Conservation (phyloP, 2,888 invertebrate species). For the Mythimna vitellina region DNA sequence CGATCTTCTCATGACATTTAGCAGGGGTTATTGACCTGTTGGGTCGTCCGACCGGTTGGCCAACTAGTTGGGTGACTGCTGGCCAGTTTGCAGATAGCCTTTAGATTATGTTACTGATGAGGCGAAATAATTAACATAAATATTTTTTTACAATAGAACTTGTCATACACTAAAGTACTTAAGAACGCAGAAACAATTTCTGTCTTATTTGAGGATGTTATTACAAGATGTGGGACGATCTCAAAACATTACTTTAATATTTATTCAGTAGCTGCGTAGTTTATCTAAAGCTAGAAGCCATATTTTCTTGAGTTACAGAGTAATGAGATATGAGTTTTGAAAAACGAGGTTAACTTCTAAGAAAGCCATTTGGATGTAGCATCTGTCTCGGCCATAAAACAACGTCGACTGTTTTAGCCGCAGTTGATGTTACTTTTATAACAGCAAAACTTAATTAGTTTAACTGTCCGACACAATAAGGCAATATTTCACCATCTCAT, state of each 20-base stretch:
- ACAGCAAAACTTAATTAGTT: slow-evolving; percentile 43
- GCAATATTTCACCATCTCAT: slow-evolving; percentile 16
- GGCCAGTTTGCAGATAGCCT: slow-evolving; percentile 35
- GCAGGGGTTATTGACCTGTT: slow-evolving; percentile 57
- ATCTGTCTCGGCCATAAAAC: slow-evolving; percentile 54
- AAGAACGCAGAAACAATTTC: not conserved
- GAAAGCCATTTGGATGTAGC: slow-evolving; percentile 41
- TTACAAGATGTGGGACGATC: slow-evolving; percentile 1
- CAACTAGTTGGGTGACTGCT: slow-evolving; percentile 35
- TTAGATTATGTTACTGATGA: slow-evolving; percentile 39
- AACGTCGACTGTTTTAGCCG: slow-evolving; percentile 31
- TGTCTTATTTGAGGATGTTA: slow-evolving; percentile 10
- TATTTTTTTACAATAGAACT: not conserved
- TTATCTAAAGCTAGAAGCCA: slow-evolving; percentile 6
- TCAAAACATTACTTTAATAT: slow-evolving; percentile 5
- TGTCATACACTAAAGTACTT: not conserved
- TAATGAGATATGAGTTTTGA: slow-evolving; percentile 38
- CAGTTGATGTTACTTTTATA: slow-evolving; percentile 42
- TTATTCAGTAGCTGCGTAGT: slow-evolving; percentile 19
- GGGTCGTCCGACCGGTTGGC: slow-evolving; percentile 48
- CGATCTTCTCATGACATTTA: slow-evolving; percentile 73
- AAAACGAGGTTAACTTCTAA: slow-evolving; percentile 53
- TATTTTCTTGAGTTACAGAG: slow-evolving; percentile 23
- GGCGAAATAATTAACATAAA: slow-evolving; percentile 27
- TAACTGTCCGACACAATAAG: slow-evolving; percentile 31